A percentile compares a stretch with the other conserved stretches of the same genome.
phyloP scores from a whole-genome alignment of 1,140 invertebrate genomes.

The Megathymus violae region DNA sequence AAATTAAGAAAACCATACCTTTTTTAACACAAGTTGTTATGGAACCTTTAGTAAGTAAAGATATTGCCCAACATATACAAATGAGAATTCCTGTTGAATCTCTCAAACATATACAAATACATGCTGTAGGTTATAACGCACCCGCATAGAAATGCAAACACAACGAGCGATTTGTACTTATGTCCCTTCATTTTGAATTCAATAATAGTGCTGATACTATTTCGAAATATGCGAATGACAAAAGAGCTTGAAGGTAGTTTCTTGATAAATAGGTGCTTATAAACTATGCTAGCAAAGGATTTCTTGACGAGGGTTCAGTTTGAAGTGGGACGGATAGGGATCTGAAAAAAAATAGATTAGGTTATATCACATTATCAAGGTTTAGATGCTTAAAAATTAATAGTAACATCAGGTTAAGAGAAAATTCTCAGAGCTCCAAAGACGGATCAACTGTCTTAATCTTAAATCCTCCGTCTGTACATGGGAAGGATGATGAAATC shows the following conservation, averaged over 20 bases:
- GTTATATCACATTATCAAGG: no score
- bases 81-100: conserved; percentile 35
- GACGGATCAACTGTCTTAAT: no score
- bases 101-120: conserved; percentile 50
- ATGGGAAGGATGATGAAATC: no score
- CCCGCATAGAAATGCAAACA: conserved; percentile 35
- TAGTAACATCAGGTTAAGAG: no score
- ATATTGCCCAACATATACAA: conserved; percentile 41
- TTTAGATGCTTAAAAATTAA: no score
- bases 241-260: background rate
- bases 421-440: no score
- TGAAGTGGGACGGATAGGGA: background rate
- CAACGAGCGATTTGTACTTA: conserved; percentile 41
- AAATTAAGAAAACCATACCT: no score
- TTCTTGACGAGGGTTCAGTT: background rate
- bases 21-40: background rate
- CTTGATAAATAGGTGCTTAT: background rate
- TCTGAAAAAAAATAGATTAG: background rate
- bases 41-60: conserved; percentile 40
- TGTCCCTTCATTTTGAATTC: conserved; percentile 39
- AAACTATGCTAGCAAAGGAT: background rate
- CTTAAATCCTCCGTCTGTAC: no score
- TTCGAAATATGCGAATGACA: background rate
- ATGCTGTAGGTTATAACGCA: conserved; percentile 50
- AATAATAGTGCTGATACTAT: no score